phyloP scores from a whole-genome alignment of 2,888 invertebrate genomes.

The Acanthopleura granulata region DNA sequence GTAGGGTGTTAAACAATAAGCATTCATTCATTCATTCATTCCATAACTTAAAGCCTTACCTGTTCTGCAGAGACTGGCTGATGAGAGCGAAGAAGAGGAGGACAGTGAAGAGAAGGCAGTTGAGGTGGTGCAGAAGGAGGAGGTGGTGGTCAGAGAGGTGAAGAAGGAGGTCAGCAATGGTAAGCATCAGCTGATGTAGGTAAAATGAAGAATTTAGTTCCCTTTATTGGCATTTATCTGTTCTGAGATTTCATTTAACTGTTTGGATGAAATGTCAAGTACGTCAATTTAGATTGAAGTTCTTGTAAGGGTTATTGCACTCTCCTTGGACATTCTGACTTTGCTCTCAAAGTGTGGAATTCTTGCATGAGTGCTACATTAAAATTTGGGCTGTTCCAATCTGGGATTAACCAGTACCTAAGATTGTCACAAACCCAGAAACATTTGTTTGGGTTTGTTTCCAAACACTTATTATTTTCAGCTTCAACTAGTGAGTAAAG shows the following conservation, averaged over 20 bases:
- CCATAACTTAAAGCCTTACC: not conserved
- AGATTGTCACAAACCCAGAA: constrained; percentile 5
- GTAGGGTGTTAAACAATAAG: too few relatives aligned
- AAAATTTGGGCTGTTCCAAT: constrained; percentile 13
- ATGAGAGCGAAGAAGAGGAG: constrained; percentile 23
- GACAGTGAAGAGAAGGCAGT: constrained; percentile 28
- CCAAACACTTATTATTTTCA: too few relatives aligned
- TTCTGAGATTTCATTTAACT: too few relatives aligned
- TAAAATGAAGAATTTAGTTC: too few relatives aligned
- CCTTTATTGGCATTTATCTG: too few relatives aligned
- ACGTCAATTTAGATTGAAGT: too few relatives aligned
- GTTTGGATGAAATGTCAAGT: too few relatives aligned
- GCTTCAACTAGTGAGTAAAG: too few relatives aligned
- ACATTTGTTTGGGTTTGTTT: not conserved
- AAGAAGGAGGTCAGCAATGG: constrained; percentile 21
- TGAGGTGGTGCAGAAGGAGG: constrained; percentile 25
- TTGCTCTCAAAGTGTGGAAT: not conserved
- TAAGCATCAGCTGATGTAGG: too few relatives aligned
- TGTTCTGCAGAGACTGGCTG: not conserved
- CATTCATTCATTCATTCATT: too few relatives aligned
- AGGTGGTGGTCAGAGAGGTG: constrained; percentile 9
- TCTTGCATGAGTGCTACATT: constrained; percentile 8
- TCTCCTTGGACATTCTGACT: not conserved
- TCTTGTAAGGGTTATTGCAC: not conserved
- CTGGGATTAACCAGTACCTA: not conserved